Base-by-base conservation (phyloP, 23 tunicate species). In the Pegea sp. region DNA sequence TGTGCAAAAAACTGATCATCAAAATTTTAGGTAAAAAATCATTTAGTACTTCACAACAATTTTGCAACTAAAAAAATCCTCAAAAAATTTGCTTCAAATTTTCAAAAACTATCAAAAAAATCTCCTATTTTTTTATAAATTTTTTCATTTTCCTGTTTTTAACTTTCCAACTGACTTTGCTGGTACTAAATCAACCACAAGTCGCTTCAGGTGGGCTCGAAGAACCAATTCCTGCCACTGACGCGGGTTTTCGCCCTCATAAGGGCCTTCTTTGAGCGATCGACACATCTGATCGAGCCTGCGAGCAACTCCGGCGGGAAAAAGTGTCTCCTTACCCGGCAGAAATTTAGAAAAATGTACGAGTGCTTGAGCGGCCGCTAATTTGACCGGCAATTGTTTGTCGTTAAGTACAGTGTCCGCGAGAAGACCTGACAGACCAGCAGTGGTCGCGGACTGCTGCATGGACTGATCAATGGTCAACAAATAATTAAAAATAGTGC, bases 201-300 rank as follows among this genome's bases (percentile, higher is more conserved):
- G n/a, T n/a, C 46, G 46, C 46, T 38, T 38, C 46, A 38, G 11
- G 46, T 38, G 46, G 13, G 46, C 46, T 16, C 46, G 46, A 38
- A 38, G 13, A 11, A 38, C 46, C 16, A 8, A 11, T 16, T 38
- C 46, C 46, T 38, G 46, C n/a, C n/a, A n/a, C 46, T 8, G 46
- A 11, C 46, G 11, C 46, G 11, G 11, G 46, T 16, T 8, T 11
- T 38, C 46, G 13, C 13, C 16, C 46, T 38, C 16, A 16, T 38
- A 38, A 11, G 46, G 46, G 16, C 46, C 46, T 38, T 38, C 46
- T 16, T 38, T 11, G 13, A 11, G 11, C 13, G 13, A 8, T 16
- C 16, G 11, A 16, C 46, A 38, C 46, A 16, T 16, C 46, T 38
- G 46, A 38, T 38, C 46, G 46, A 38, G 16, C 46, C 46, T 38